Evolutionary conservation across 2,797 vertebrate genomes (phyloP), one percentile per base, ranked within the genome.

Genomic region (Manis crassicaudata): DNA sequence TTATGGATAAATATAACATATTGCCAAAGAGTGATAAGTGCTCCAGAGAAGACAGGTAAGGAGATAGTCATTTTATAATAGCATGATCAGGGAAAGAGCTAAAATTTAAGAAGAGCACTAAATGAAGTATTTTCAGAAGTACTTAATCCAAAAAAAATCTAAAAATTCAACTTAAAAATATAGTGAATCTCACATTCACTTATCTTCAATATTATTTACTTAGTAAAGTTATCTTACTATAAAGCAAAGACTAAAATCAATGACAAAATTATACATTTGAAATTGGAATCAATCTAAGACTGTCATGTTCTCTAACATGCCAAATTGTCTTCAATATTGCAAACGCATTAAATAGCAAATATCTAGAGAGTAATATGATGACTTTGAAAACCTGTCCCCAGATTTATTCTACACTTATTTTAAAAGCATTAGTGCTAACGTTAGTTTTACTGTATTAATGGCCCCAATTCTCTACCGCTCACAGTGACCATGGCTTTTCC

Each of bases 331-430:
- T 88, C 65, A 84, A n/a, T 87, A 87, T 25, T 40, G 8, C 65
- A 90, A 96, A 75, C 56, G 21, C 7, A 96, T 83, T 85, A 92
- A 87, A 67, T 67, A 50, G 8, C 12, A 88, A 83, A 35, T 75
- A 62, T 1, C 79, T 6, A 50, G 6, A 82, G 16, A 68, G 21
- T n/a, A 35, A 77, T 75, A 82, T 11, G 54, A 58, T n/a, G 50
- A 82, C n/a, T 90, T 77, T 82, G 37, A 77, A 58, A 92, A 65
- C 7, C 54, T 77, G 65, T 43, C 23, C 7, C 46, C 7, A 72
- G 58, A 79, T 79, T 88, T 90, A 76, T 95, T 90, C 35, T 62
- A 82, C 90, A 21, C 11, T 46, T 93, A 77, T 81, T 83, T 92
- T 92, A 13, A 88, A 82, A 87, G 20, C 32, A 54, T 77, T 82